Base-by-base conservation (phyloP, 2,113 vertebrate species). In the Sinocyclocheilus maitianheensis region DNA sequence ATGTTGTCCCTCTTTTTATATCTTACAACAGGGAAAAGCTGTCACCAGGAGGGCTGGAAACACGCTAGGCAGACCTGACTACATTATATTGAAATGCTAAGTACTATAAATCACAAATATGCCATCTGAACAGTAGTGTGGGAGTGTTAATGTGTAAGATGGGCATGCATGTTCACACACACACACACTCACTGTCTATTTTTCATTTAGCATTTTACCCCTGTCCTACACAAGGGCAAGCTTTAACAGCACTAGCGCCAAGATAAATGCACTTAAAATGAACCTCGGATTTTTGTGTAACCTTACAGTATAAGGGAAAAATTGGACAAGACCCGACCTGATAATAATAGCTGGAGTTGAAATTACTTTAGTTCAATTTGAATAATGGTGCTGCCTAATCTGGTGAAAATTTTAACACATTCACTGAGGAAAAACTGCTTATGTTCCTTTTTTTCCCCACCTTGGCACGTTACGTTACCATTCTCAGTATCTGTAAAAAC, bases 261-360 rank as follows among this genome's bases (percentile, higher is more conserved):
- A 91, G 92, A 90, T 94, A 90, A 93, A 88, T 87, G 87, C 75
- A 85, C 89, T 93, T 91, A 89, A 91, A 93, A 92, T 90, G 88
- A 91, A 89, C 90, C 90, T 92, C 92, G 88, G 92, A 91, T 91
- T 91, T 93, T 89, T 91, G 90, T 93, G 89, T 93, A 92, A 94
- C 92, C 93, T 92, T 87, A 90, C 77, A 40, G 51, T 67, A 81
- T 89, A 87, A 93, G 86, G 91, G 87, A 91, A 91, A 91, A 88
- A 90, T 87, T 83, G 84, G 89, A 89, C 89, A 80, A 72, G 85
- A 79, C 77, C 67, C 22, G 74, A 79, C 79, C 91, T 87, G 89
- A 87, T 92, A 92, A 93, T 91, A 91, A 92, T 88, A 89, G 87
- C 65, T 81, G 74, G 22, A 84, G 82, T 84, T 75, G 30, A 75